Conservation (phyloP, 1,140 invertebrate genomes). For the Pseudobourletiella spinata region DNA sequence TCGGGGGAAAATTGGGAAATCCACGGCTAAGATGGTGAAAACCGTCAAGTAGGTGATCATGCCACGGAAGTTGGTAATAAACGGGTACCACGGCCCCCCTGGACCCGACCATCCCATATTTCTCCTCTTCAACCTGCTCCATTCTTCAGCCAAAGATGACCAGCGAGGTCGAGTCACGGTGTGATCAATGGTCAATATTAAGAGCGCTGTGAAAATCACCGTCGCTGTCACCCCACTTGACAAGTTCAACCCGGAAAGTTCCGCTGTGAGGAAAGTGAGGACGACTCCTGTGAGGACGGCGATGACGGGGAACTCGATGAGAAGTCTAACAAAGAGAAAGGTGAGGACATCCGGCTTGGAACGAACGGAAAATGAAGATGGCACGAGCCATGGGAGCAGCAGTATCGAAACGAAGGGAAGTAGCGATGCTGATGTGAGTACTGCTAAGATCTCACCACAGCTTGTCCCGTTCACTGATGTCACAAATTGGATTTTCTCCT, state of each 20-base stretch:
- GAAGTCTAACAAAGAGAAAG: conserved; percentile 8
- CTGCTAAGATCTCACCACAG: conserved; percentile 16
- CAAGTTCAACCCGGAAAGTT: not conserved
- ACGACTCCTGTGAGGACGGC: not conserved
- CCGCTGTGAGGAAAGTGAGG: not conserved
- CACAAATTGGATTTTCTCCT: conserved; percentile 22
- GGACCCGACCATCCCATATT: conserved; percentile 4
- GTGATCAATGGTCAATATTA: conserved; percentile 26
- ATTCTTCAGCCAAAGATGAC: conserved; percentile 6
- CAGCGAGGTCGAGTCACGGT: conserved; percentile 20
- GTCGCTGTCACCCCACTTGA: not conserved
- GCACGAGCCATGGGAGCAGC: conserved; percentile 29
- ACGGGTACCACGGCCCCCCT: conserved; percentile 37
- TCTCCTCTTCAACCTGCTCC: conserved; percentile 14
- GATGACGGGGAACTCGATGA: conserved; percentile 30
- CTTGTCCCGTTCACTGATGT: conserved; percentile 28
- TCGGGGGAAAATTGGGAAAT: conserved; percentile 77
- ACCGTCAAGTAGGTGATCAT: conserved; percentile 64
- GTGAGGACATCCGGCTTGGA: not conserved
- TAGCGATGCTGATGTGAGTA: conserved; percentile 23
- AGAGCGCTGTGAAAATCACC: not conserved
- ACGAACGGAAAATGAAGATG: conserved; percentile 2
- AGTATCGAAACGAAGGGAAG: conserved; percentile 21
- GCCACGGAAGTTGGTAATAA: conserved; percentile 58
- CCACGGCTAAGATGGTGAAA: conserved; percentile 82